These are phyloP conservation scores for Empis livida DNA, from an alignment of 2,888 invertebrate genomes.

Conservation along the genomic window DNA sequence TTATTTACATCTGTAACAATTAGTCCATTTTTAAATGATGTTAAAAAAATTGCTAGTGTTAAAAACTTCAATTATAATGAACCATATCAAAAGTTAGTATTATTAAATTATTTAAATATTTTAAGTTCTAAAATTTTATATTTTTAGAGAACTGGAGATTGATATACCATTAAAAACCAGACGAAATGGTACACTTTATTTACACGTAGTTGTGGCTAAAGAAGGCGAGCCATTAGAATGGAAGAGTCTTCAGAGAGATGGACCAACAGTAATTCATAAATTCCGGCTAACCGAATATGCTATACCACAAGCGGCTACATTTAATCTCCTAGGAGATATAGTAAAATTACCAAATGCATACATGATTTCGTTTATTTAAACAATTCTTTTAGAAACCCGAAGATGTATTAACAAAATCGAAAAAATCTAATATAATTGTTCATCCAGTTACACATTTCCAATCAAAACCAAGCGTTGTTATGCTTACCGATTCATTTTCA, in stretches of 20 bases:
- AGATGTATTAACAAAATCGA: not conserved
- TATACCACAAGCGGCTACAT: slow-evolving; percentile 60
- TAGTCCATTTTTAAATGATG: slow-evolving; percentile 43
- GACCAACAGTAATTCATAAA: slow-evolving; percentile 48
- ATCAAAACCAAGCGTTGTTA: slow-evolving; percentile 55
- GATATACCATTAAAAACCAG: slow-evolving; percentile 60
- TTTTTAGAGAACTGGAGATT: slow-evolving; percentile 49
- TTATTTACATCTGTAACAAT: slow-evolving; percentile 52
- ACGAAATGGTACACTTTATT: slow-evolving; percentile 71
- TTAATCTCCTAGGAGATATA: slow-evolving; percentile 51
- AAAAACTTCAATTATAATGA: slow-evolving; percentile 53
- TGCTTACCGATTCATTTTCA: slow-evolving; percentile 59
- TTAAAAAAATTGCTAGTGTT: slow-evolving; percentile 45
- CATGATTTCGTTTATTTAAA: too few species aligned
- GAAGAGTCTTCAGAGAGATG: slow-evolving; percentile 44
- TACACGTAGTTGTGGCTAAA: slow-evolving; percentile 60
- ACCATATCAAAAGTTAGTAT: slow-evolving; percentile 38
- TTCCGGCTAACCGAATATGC: slow-evolving; percentile 59
- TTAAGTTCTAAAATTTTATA: not conserved
- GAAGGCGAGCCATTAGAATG: slow-evolving; percentile 43
- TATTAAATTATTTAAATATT: not conserved
- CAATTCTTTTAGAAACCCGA: slow-evolving; percentile 4
- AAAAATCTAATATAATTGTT: slow-evolving; percentile 9
- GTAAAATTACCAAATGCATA: slow-evolving; percentile 13
- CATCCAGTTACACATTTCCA: slow-evolving; percentile 65